Conservation (phyloP, 2,113 vertebrate genomes). For the Delphinus delphis region DNA sequence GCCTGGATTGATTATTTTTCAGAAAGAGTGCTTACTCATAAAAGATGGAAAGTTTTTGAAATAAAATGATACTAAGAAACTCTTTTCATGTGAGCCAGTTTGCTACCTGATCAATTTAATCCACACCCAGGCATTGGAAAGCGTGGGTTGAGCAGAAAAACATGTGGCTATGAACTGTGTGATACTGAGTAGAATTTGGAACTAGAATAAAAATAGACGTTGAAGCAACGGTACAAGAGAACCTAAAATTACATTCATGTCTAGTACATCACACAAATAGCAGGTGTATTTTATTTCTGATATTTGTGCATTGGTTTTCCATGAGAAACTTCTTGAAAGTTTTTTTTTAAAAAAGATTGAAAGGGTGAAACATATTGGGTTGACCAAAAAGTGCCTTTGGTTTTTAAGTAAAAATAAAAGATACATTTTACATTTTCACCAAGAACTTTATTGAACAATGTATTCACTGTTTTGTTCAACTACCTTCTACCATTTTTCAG, state of each 20-base stretch:
- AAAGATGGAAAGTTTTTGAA: not conserved
- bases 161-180: not conserved
- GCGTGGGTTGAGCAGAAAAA: not conserved
- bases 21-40: constrained; percentile 26
- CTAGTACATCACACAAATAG: not conserved
- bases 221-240: not conserved
- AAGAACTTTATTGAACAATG: too few relatives aligned
- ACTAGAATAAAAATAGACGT: not conserved
- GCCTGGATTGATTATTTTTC: constrained; percentile 28
- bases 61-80: constrained; percentile 41
- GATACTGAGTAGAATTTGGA: not conserved
- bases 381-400: too few relatives aligned
- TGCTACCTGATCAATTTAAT: constrained; percentile 44
- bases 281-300: not conserved
- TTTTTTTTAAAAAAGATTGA: not conserved
- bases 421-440: too few relatives aligned
- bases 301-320: not conserved
- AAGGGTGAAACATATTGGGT: not conserved
- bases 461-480: too few relatives aligned
- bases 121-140: not conserved
- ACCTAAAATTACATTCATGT: not conserved
- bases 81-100: not conserved
- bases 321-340: not conserved
- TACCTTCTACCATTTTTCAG: too few relatives aligned
- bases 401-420: too few relatives aligned